Conservation (phyloP, 2,113 vertebrate species). For the Xenopus borealis region DNA sequence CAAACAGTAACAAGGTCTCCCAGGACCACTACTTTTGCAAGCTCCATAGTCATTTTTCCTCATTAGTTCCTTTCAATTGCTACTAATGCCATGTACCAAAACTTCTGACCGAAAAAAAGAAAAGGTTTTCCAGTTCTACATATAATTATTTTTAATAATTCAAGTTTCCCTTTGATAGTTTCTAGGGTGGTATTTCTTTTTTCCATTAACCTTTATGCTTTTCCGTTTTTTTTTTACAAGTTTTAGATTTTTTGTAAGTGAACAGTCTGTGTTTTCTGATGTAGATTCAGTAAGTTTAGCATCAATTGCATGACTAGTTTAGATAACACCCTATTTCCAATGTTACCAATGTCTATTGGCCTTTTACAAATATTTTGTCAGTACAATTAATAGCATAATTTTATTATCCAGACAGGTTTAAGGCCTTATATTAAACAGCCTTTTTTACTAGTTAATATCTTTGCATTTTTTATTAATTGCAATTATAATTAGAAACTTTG, state of each 20-base stretch:
- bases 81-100: slow-evolving; percentile 65
- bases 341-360: slow-evolving; percentile 13
- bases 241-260: slow-evolving; percentile 42
- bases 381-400: no score
- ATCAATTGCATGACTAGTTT: no score
- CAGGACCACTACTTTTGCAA: slow-evolving; percentile 66
- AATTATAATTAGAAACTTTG: no score
- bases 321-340: no score
- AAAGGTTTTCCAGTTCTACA: slow-evolving; percentile 50
- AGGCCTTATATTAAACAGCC: no score
- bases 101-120: slow-evolving; percentile 58
- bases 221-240: slow-evolving; percentile 42
- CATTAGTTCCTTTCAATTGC: slow-evolving; percentile 70
- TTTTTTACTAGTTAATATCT: no score
- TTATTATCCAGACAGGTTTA: no score
- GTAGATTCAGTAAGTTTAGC: no score
- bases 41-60: slow-evolving; percentile 72
- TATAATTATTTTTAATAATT: slow-evolving; percentile 59
- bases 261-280: not conserved
- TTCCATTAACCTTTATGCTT: slow-evolving; percentile 62
- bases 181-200: slow-evolving; percentile 55
- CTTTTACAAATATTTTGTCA: slow-evolving; percentile 7
- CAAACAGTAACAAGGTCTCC: slow-evolving; percentile 84
- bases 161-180: slow-evolving; percentile 53
- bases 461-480: no score